Conservation (phyloP, 1,140 invertebrate genomes). For the Drosophila athabasca region DNA sequence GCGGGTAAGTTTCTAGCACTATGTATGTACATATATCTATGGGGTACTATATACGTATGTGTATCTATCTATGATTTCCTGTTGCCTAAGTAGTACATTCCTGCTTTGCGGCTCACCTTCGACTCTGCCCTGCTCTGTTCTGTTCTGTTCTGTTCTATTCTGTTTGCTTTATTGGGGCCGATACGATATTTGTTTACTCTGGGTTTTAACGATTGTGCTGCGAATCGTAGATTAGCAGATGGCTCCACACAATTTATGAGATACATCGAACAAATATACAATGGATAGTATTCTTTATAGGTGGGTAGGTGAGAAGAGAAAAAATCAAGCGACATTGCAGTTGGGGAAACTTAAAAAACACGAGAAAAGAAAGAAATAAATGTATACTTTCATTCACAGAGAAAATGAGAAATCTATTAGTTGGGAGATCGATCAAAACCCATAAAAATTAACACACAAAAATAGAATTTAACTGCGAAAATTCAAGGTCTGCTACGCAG, state of each 20-base stretch:
- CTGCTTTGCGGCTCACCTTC: constrained; percentile 32
- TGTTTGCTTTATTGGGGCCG: constrained; percentile 35
- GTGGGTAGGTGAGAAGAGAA: neutral
- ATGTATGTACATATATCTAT: too few relatives aligned
- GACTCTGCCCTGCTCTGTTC: constrained; percentile 13
- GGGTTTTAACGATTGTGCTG: constrained; percentile 30
- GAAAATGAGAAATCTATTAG: neutral
- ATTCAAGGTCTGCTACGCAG: constrained; percentile 29
- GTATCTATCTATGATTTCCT: constrained; percentile 29
- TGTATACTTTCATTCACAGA: constrained; percentile 16
- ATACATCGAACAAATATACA: constrained; percentile 18
- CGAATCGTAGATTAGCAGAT: constrained; percentile 47
- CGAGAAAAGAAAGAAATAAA: neutral
- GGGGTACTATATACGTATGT: too few relatives aligned
- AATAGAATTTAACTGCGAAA: constrained; percentile 1
- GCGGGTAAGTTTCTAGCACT: constrained; percentile 36
- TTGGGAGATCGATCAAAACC: neutral
- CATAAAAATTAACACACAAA: too few relatives aligned
- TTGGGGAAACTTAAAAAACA: too few relatives aligned
- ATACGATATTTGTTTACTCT: constrained; percentile 33
- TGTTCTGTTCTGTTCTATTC: constrained; percentile 26
- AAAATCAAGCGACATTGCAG: constrained; percentile 5
- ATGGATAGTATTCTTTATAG: neutral
- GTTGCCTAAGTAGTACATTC: constrained; percentile 27
- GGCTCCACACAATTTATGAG: constrained; percentile 22